A percentile compares a stretch with the other conserved stretches of the same genome.
Evolutionary conservation across 2,113 vertebrate species (phyloP).

Genomic region (Coregonus clupeaformis): DNA sequence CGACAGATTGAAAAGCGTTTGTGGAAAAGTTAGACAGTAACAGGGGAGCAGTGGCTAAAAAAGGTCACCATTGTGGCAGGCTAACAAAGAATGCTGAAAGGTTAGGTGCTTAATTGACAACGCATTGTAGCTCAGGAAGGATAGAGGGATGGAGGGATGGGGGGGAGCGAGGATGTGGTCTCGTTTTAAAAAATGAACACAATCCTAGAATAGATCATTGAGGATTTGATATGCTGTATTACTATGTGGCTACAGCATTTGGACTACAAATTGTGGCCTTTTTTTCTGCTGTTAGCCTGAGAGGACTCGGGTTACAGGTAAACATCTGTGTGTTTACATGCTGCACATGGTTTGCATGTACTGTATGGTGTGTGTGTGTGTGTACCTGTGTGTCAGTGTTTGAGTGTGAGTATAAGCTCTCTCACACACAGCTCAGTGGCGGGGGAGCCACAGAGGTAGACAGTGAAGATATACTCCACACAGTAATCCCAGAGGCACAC

Average conservation of each 20-base stretch:
- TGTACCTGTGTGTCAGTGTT: no score
- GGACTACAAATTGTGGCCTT: no score
- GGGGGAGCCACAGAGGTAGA: no score
- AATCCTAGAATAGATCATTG: background rate
- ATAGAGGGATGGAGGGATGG: background rate
- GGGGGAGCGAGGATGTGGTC: constrained; percentile 36
- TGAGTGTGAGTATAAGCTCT: no score
- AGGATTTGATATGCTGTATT: constrained; percentile 25
- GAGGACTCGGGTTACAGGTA: no score
- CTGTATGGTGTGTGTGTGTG: no score
- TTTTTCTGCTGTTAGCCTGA: background rate
- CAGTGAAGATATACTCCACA: no score
- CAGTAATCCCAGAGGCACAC: no score
- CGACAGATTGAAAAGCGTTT: constrained; percentile 62
- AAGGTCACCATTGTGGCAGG: constrained; percentile 53
- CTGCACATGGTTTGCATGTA: no score
- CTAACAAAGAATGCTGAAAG: constrained; percentile 52
- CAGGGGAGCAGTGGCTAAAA: constrained; percentile 29
- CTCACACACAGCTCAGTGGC: no score
- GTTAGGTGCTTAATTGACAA: constrained; percentile 44
- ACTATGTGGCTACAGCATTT: background rate
- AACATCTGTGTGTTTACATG: no score
- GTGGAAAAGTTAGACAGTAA: constrained; percentile 18
- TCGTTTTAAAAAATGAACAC: constrained; percentile 48
- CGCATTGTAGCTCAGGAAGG: constrained; percentile 10